phyloP scores from a whole-genome alignment of 2,113 vertebrate genomes.

The Caranx ignobilis region DNA sequence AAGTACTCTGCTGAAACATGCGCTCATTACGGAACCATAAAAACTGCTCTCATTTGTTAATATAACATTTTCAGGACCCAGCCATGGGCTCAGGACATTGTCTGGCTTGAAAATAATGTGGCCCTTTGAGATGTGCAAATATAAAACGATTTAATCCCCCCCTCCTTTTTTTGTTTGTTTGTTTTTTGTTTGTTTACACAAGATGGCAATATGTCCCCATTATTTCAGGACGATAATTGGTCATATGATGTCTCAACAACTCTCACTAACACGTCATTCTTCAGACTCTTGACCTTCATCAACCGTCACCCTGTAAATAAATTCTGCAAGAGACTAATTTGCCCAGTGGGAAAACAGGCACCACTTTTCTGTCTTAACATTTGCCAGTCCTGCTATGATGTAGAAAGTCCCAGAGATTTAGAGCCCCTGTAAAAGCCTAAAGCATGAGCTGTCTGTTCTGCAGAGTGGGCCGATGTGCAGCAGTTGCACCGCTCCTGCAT shows the following conservation, averaged over 20 bases:
- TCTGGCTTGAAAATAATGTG: conserved; percentile 65
- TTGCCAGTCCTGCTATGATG: conserved; percentile 22
- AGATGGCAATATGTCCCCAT: conserved; percentile 36
- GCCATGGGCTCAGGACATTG: conserved; percentile 54
- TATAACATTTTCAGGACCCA: conserved; percentile 68
- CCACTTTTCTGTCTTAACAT: conserved; percentile 20
- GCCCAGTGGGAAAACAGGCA: conserved; percentile 16
- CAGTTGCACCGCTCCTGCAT: conserved; percentile 46
- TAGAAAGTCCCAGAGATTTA: conserved; percentile 43
- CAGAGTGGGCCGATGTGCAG: conserved; percentile 1
- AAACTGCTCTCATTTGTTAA: conserved; percentile 76
- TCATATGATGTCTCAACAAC: conserved; percentile 39
- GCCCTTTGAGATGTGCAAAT: conserved; percentile 52
- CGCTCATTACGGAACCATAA: conserved; percentile 77
- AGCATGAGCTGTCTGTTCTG: conserved; percentile 31
- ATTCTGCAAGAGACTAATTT: conserved; percentile 22
- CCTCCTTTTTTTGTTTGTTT: conserved; percentile 7
- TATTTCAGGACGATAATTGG: conserved; percentile 49
- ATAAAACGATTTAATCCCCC: conserved; percentile 40
- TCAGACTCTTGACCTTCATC: conserved; percentile 41
- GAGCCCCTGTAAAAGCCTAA: conserved; percentile 29
- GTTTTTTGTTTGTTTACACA: conserved; percentile 41
- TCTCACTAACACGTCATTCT: conserved; percentile 34
- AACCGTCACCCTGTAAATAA: conserved; percentile 7
- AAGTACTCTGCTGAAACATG: conserved; percentile 73